These are phyloP conservation scores for Porites rus DNA, from an alignment of 92 coral and sea anemone genomes.

Conservation along the genomic window DNA sequence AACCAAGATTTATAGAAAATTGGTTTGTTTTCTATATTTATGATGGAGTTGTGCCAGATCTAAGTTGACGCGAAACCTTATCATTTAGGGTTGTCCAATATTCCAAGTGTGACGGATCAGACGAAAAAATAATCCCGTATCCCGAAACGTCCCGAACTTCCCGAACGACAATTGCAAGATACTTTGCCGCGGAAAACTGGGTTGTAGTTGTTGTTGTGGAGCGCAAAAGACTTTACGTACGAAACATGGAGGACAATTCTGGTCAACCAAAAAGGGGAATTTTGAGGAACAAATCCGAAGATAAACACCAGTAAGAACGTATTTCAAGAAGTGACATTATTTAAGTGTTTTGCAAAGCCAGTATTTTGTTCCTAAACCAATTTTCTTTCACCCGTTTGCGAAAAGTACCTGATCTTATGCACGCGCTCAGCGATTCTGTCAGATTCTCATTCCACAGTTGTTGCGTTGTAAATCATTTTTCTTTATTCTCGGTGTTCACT, in stretches of 20 bases:
- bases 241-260: conserved; percentile 56
- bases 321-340: background rate
- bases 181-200: background rate
- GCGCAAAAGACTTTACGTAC: background rate
- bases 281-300: conserved; percentile 84
- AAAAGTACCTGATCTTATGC: conserved; percentile 30
- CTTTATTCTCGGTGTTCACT: background rate
- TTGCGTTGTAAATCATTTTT: background rate
- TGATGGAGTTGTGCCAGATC: too few relatives aligned
- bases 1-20: too few relatives aligned
- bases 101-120: too few relatives aligned
- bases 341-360: background rate
- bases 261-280: conserved; percentile 78
- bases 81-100: too few relatives aligned
- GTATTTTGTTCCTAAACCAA: background rate
- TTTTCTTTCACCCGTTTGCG: background rate
- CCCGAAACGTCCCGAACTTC: background rate
- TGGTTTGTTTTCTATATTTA: too few relatives aligned
- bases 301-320: conserved; percentile 88
- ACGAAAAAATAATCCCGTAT: too few relatives aligned
- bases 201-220: conserved; percentile 8
- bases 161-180: background rate
- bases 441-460: background rate
- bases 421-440: conserved; percentile 2
- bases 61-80: too few relatives aligned